Evolutionary conservation across 2,113 vertebrate genomes (phyloP).

Genomic region (Gallinago paraguaiae): DNA sequence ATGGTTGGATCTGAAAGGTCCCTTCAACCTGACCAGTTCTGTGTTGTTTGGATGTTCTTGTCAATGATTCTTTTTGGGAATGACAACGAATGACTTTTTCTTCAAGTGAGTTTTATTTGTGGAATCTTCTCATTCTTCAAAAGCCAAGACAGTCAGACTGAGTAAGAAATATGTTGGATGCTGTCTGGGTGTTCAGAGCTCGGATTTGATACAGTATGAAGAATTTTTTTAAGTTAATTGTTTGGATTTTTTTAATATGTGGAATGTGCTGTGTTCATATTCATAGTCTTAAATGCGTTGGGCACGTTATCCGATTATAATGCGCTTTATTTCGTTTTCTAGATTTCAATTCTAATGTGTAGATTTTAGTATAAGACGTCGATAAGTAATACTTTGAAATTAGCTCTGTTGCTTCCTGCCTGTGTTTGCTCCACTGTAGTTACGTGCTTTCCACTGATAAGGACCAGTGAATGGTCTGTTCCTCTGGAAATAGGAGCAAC

Average conservation of each 20-base stretch:
- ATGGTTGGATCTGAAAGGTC: not conserved
- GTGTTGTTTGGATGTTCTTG: not conserved
- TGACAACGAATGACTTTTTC: not conserved
- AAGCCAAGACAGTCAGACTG: not conserved
- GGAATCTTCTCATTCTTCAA: not conserved
- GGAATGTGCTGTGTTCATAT: not conserved
- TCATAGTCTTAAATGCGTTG: not conserved
- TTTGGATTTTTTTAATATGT: not conserved
- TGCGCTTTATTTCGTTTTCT: not conserved
- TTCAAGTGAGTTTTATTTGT: not conserved
- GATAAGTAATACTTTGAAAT: not conserved
- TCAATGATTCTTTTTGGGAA: not conserved
- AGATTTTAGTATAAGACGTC: not conserved
- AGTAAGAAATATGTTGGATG: not conserved
- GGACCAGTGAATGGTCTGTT: not conserved
- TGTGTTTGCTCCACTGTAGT: too few species aligned
- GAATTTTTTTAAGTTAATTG: not conserved
- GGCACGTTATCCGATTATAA: not conserved
- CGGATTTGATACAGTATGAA: accelerated
- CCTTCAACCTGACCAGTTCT: not conserved
- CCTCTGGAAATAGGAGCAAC: not conserved
- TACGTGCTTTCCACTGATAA: not conserved
- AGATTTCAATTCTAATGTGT: not conserved
- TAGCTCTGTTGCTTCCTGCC: not conserved
- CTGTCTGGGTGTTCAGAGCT: not conserved